Evolutionary conservation across 2,888 invertebrate species (phyloP).

Genomic region (Leistus spinibarbis): DNA sequence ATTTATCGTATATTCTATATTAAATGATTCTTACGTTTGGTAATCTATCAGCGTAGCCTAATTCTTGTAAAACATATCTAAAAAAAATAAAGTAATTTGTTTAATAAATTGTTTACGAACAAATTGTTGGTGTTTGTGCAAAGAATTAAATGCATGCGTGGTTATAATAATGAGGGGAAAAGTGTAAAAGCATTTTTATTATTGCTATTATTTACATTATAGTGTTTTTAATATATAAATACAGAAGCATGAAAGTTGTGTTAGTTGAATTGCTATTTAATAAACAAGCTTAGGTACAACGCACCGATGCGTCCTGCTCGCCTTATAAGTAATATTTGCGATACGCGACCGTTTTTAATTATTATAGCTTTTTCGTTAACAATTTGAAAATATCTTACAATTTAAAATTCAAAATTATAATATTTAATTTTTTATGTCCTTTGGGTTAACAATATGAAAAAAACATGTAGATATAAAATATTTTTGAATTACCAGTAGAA

Average conservation of each 20-base stretch:
- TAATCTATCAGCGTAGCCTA: constrained; percentile 70
- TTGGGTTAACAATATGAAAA: no score
- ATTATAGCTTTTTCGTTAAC: no score
- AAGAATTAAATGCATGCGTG: constrained; percentile 10
- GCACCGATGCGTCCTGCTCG: no score
- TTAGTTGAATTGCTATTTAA: neutral
- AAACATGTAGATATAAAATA: no score
- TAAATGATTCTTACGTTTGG: constrained; percentile 68
- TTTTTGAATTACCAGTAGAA: no score
- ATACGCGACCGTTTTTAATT: no score
- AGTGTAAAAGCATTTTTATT: neutral
- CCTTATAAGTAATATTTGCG: no score
- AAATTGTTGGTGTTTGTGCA: constrained; percentile 8
- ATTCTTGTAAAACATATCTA: constrained; percentile 77
- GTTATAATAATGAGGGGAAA: constrained; percentile 36
- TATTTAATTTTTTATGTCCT: no score
- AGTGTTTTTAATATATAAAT: neutral
- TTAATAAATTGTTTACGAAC: constrained; percentile 24
- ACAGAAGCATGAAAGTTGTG: neutral
- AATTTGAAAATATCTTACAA: no score
- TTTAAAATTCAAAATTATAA: no score
- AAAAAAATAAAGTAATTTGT: constrained; percentile 49
- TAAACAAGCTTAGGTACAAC: no score
- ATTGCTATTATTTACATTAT: neutral
- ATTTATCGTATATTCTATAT: neutral